A percentile compares a stretch with the other conserved stretches of the same genome.
Evolutionary conservation across 2,888 invertebrate species (phyloP).

Genomic region (Amphipoea lucens): DNA sequence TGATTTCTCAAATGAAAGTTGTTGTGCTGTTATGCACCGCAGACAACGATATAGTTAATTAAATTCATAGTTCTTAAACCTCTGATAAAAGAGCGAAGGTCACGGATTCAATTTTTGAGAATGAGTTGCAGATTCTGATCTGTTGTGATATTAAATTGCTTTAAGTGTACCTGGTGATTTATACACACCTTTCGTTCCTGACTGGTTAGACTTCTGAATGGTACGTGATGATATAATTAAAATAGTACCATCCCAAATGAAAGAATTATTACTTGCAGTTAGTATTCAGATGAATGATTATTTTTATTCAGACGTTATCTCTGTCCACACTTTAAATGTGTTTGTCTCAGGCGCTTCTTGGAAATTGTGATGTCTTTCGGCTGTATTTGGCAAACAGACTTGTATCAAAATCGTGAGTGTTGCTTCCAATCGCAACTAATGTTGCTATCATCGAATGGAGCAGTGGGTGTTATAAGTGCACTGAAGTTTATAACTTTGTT

Average conservation of each 20-base stretch:
- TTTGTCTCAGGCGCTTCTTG: constrained; percentile 42
- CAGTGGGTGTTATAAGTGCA: neutral
- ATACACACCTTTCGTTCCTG: constrained; percentile 38
- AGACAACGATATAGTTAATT: constrained; percentile 69
- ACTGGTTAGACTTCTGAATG: constrained; percentile 28
- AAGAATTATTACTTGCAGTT: constrained; percentile 17
- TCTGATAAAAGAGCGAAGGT: constrained; percentile 74
- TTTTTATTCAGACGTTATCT: constrained; percentile 45
- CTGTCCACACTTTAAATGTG: constrained; percentile 36
- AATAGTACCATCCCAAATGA: constrained; percentile 22
- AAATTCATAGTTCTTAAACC: constrained; percentile 67
- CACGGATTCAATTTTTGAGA: constrained; percentile 74
- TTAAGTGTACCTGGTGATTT: constrained; percentile 44
- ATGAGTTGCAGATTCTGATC: constrained; percentile 72
- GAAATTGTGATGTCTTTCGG: constrained; percentile 46
- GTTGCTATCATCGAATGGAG: constrained; percentile 16
- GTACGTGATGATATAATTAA: constrained; percentile 26
- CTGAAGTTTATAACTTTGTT: constrained; percentile 15
- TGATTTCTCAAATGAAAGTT: constrained; percentile 76
- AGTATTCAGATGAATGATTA: constrained; percentile 36
- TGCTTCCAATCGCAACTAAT: constrained; percentile 36
- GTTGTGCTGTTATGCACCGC: constrained; percentile 68
- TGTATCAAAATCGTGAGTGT: constrained; percentile 21
- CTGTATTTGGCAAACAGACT: constrained; percentile 55
- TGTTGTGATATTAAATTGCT: constrained; percentile 57